Percentiles rank a stretch among this genome's conserved stretches.
Evolutionary conservation across 2,888 invertebrate genomes (phyloP).

Genomic region (Hydriomena furcata): DNA sequence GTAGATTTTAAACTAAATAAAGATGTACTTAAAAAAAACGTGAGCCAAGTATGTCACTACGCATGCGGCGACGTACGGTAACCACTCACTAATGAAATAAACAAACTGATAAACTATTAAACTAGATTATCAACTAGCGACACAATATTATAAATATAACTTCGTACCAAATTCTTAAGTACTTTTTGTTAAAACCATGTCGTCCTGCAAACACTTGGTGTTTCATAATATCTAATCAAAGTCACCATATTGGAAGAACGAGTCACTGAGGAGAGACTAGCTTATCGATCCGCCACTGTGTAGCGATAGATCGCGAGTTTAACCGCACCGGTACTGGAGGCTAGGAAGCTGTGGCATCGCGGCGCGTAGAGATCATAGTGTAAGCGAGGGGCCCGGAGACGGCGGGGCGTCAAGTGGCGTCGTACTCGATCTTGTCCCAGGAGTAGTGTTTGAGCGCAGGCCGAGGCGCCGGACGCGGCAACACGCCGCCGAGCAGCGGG

Average conservation of each 20-base stretch:
- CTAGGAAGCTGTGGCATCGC: constrained; percentile 17
- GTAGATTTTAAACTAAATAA: constrained; percentile 74
- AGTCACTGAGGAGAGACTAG: constrained; percentile 67
- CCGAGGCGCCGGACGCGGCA: constrained; percentile 83
- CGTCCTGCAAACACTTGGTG: constrained; percentile 71
- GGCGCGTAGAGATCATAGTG: constrained; percentile 49
- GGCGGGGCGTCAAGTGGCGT: constrained; percentile 81
- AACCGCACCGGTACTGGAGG: constrained; percentile 22
- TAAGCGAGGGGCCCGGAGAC: constrained; percentile 19
- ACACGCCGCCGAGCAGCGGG: constrained; percentile 88
- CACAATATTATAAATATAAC: constrained; percentile 53
- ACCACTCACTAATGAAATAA: constrained; percentile 61
- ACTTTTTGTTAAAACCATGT: constrained; percentile 55
- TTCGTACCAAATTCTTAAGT: constrained; percentile 71
- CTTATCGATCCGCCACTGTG: constrained; percentile 51
- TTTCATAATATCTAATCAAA: constrained; percentile 52
- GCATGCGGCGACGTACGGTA: constrained; percentile 52
- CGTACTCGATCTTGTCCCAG: constrained; percentile 91
- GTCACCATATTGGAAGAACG: constrained; percentile 67
- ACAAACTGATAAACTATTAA: constrained; percentile 57
- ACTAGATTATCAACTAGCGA: constrained; percentile 67
- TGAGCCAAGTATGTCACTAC: constrained; percentile 64
- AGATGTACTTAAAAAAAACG: constrained; percentile 60
- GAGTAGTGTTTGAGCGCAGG: constrained; percentile 86
- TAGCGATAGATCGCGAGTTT: constrained; percentile 41